Percentiles rank a stretch among this genome's conserved stretches.
Conservation (phyloP, 2,113 vertebrate species). For the Labeo catla region DNA sequence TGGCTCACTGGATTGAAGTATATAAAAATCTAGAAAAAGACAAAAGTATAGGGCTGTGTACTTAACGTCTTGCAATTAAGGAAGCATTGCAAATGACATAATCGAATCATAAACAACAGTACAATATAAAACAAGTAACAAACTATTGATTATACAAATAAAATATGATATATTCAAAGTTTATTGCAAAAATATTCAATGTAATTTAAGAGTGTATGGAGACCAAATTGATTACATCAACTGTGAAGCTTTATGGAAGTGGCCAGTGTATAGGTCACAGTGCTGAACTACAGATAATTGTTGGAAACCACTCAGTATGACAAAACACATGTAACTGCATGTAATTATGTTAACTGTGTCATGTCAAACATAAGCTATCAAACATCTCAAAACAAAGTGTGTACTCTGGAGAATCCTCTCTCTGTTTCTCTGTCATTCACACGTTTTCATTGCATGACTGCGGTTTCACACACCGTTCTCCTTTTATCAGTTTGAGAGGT, state of each 20-base stretch:
- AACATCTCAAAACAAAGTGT: background rate
- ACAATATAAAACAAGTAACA: background rate
- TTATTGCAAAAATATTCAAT: background rate
- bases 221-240: background rate
- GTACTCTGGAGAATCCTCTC: background rate
- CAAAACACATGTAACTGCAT: background rate
- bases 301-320: background rate
- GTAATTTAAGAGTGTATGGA: background rate
- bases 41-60: background rate
- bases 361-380: background rate
- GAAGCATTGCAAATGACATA: background rate
- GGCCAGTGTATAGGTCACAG: background rate
- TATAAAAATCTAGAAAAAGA: background rate
- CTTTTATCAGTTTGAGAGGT: slow-evolving; percentile 1
- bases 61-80: background rate
- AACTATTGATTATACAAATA: background rate
- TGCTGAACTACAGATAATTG: background rate
- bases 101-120: background rate
- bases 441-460: slow-evolving; percentile 24
- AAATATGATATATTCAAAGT: background rate
- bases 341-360: background rate
- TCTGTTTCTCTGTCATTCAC: background rate
- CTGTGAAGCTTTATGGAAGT: background rate
- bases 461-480: slow-evolving; percentile 20
- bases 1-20: background rate